Evolutionary conservation across 2,888 invertebrate species (phyloP).

Genomic region (Smittia aterrima): DNA sequence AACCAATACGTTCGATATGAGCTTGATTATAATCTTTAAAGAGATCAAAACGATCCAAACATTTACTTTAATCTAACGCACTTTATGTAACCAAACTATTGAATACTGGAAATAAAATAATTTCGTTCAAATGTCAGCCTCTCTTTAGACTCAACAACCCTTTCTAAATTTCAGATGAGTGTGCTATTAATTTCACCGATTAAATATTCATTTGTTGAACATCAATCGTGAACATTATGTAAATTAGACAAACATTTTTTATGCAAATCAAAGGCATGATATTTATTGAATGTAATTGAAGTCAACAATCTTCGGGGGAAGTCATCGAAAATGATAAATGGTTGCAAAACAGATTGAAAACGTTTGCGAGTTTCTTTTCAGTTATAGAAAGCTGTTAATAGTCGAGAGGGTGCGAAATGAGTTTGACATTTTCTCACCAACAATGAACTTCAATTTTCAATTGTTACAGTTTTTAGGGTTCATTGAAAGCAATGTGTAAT

Average conservation of each 20-base stretch:
- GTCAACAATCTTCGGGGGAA: no score
- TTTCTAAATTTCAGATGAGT: background rate
- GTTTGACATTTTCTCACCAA: background rate
- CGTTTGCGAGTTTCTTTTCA: background rate
- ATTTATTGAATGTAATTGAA: background rate
- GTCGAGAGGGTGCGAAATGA: background rate
- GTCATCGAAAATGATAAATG: no score
- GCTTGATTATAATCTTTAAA: slow-evolving; percentile 88
- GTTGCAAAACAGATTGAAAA: background rate
- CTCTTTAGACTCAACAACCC: no score
- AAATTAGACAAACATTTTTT: background rate
- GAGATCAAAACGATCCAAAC: slow-evolving; percentile 47
- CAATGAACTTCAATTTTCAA: background rate
- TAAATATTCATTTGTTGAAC: background rate
- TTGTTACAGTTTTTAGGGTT: no score
- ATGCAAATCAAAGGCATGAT: background rate
- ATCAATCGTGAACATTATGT: background rate
- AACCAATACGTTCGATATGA: slow-evolving; percentile 92
- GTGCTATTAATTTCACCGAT: background rate
- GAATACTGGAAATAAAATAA: no score
- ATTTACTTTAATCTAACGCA: no score
- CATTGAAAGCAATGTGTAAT: no score
- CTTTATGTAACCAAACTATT: no score
- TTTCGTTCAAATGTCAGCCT: background rate
- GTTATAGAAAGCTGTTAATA: background rate